Percentiles rank a stretch among this genome's conserved stretches.
Conservation (phyloP, 2,797 vertebrate genomes). For the Vespertilio murinus region DNA sequence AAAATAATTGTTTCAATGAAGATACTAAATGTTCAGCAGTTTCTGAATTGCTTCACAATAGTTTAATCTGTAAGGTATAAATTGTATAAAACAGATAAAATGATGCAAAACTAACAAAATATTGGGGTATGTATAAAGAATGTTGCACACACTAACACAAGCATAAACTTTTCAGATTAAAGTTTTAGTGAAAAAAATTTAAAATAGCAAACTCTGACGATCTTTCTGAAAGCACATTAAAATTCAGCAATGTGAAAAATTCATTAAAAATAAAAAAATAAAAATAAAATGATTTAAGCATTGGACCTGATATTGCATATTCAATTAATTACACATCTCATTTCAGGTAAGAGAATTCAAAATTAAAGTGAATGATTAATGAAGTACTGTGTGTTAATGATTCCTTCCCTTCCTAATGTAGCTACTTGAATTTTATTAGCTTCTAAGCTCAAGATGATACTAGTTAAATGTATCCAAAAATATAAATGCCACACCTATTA, state of each 20-base stretch:
- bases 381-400: not conserved
- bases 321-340: conserved; percentile 15
- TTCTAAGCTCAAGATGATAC: not conserved
- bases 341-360: conserved; percentile 39
- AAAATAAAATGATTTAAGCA: conserved; percentile 24
- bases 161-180: not conserved
- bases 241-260: conserved; percentile 44
- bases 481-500: not conserved
- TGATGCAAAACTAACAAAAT: not conserved
- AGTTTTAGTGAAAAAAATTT: conserved; percentile 6
- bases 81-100: not conserved
- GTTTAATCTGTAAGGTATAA: not conserved
- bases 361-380: conserved; percentile 31
- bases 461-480: conserved; percentile 36
- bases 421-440: conserved; percentile 34
- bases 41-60: conserved; percentile 24
- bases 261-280: conserved; percentile 32
- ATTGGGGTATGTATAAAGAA: not conserved
- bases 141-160: not conserved
- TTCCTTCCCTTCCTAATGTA: conserved; percentile 18
- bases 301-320: not conserved
- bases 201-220: not conserved
- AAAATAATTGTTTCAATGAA: not conserved
- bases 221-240: conserved; percentile 27
- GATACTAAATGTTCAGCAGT: not conserved